These are phyloP conservation scores for Archocentrus centrarchus DNA, from an alignment of 2,113 vertebrate genomes.

Conservation along the genomic window DNA sequence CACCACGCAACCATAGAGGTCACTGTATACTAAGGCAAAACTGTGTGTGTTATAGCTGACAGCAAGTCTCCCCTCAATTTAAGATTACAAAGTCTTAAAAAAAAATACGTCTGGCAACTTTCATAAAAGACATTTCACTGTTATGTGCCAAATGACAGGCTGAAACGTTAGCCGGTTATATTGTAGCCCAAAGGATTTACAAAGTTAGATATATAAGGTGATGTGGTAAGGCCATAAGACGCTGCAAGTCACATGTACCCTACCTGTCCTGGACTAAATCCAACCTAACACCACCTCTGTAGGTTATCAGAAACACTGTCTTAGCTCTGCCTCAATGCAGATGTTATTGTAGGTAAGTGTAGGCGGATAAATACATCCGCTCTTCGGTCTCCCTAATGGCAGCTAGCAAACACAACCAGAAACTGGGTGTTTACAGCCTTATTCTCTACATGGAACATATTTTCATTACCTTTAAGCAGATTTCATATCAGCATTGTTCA, in stretches of 20 bases:
- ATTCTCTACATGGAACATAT: not conserved
- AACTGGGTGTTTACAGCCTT: not conserved
- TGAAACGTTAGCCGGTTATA: not conserved
- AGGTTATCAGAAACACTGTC: slow-evolving; percentile 45
- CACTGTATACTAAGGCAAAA: slow-evolving; percentile 26
- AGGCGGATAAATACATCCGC: slow-evolving; percentile 52
- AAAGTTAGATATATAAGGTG: not conserved
- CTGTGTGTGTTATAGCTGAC: not conserved
- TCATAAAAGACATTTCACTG: slow-evolving; percentile 17
- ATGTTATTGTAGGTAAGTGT: slow-evolving; percentile 59
- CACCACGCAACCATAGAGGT: slow-evolving; percentile 60
- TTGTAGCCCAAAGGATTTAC: not conserved
- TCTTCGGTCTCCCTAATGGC: not conserved
- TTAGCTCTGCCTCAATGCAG: slow-evolving; percentile 69
- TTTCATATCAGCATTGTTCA: slow-evolving; percentile 71
- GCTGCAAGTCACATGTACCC: not conserved
- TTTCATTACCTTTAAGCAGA: slow-evolving; percentile 73
- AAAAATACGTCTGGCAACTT: not conserved
- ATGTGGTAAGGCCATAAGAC: not conserved
- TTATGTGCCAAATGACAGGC: slow-evolving; percentile 2
- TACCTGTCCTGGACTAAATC: slow-evolving; percentile 49
- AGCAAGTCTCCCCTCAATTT: not conserved
- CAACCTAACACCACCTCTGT: slow-evolving; percentile 11
- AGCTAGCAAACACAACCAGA: slow-evolving; percentile 15
- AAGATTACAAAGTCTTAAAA: not conserved